These are phyloP conservation scores for Microchrysa polita DNA, from an alignment of 2,888 invertebrate genomes.

Conservation along the genomic window DNA sequence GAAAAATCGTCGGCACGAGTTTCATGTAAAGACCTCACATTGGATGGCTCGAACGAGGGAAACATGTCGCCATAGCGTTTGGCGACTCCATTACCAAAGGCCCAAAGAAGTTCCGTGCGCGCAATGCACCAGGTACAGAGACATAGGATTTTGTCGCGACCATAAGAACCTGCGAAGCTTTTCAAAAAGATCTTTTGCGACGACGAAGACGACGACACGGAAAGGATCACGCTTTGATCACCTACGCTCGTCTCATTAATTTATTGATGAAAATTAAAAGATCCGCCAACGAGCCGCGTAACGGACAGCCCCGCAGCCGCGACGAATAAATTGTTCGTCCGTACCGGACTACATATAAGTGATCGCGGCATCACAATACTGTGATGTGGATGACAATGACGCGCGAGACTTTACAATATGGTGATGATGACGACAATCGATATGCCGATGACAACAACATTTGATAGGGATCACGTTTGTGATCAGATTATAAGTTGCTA, in stretches of 20 bases:
- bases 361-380: conserved; percentile 27
- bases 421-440: conserved; percentile 4
- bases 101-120: conserved; percentile 2
- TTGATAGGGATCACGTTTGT: conserved; percentile 17
- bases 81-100: conserved; percentile 35
- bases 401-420: background rate
- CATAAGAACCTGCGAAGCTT: conserved; percentile 22
- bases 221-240: conserved; percentile 45
- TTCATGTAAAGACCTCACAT: conserved; percentile 49
- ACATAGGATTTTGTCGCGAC: background rate
- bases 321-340: conserved; percentile 11
- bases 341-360: background rate
- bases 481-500: too few relatives aligned
- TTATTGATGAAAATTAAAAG: conserved; percentile 50
- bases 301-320: conserved; percentile 15
- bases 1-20: conserved; percentile 49
- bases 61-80: conserved; percentile 36
- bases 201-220: conserved; percentile 9
- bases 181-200: conserved; percentile 16
- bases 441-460: background rate
- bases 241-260: conserved; percentile 48
- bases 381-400: conserved; percentile 30
- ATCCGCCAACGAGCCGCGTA: conserved; percentile 45
- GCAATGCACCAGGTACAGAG: conserved; percentile 4
- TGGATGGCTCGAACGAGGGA: conserved; percentile 24